phyloP scores from a whole-genome alignment of 2,113 vertebrate species.

The Eulemur rufifrons region DNA sequence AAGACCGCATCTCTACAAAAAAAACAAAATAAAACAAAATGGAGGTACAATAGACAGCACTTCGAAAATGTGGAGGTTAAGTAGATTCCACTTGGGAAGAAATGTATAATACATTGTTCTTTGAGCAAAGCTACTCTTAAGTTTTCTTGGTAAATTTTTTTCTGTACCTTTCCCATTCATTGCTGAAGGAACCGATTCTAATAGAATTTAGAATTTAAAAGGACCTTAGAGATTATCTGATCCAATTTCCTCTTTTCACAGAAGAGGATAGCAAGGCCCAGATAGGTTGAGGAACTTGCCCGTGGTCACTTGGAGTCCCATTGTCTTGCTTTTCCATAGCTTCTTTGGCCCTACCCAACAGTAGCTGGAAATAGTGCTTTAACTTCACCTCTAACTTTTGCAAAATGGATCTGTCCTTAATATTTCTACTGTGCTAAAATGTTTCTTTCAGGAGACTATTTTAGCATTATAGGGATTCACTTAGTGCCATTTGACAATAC shows the following conservation, averaged over 20 bases:
- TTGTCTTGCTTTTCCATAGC: neutral
- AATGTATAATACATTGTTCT: neutral
- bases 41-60: neutral
- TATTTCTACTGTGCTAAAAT: neutral
- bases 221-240: neutral
- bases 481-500: neutral
- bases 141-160: neutral
- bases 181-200: neutral
- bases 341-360: neutral
- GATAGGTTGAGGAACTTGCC: neutral
- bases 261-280: neutral
- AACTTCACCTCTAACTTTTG: neutral
- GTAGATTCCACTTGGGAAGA: slow-evolving; percentile 12
- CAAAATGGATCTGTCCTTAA: neutral
- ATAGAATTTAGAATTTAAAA: neutral
- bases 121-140: neutral
- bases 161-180: neutral
- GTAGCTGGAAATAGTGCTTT: neutral
- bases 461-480: neutral
- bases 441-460: neutral
- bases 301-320: neutral
- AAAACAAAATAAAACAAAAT: neutral
- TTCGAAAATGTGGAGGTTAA: neutral
- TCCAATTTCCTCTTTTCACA: neutral
- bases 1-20: too few species aligned